These are phyloP conservation scores for Macaca nemestrina DNA, from an alignment of 2,113 vertebrate species.

Conservation along the genomic window DNA sequence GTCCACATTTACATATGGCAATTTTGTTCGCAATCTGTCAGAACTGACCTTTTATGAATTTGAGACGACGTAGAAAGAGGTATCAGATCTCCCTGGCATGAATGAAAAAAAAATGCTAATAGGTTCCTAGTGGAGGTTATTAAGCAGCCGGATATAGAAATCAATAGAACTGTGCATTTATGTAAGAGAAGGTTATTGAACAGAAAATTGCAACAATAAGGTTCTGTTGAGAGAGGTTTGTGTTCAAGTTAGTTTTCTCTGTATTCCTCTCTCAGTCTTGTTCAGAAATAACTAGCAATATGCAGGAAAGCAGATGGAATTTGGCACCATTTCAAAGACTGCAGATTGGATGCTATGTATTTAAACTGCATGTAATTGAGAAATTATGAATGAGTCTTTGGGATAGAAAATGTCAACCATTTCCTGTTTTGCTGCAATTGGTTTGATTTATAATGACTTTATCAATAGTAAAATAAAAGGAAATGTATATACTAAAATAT, in stretches of 20 bases:
- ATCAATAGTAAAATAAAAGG: conserved; percentile 73
- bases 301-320: conserved; percentile 47
- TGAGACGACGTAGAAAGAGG: conserved; percentile 59
- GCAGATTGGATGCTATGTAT: conserved; percentile 61
- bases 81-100: not conserved
- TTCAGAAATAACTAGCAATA: conserved; percentile 68
- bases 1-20: not conserved
- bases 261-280: conserved; percentile 30
- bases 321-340: conserved; percentile 61
- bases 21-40: conserved; percentile 52
- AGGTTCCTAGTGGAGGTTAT: conserved; percentile 60
- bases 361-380: conserved; percentile 61
- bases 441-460: conserved; percentile 73
- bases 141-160: conserved; percentile 68
- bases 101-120: conserved; percentile 59
- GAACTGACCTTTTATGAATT: conserved; percentile 58
- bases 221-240: conserved; percentile 40
- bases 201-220: conserved; percentile 57
- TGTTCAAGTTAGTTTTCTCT: conserved; percentile 67
- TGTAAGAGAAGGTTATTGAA: conserved; percentile 51
- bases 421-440: conserved; percentile 59
- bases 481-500: conserved; percentile 63
- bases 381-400: conserved; percentile 73
- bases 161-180: conserved; percentile 60
- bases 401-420: conserved; percentile 69